Percentiles rank a stretch among this genome's conserved stretches.
Conservation (phyloP, 1,140 invertebrate genomes). For the Drosophila seguyi region DNA sequence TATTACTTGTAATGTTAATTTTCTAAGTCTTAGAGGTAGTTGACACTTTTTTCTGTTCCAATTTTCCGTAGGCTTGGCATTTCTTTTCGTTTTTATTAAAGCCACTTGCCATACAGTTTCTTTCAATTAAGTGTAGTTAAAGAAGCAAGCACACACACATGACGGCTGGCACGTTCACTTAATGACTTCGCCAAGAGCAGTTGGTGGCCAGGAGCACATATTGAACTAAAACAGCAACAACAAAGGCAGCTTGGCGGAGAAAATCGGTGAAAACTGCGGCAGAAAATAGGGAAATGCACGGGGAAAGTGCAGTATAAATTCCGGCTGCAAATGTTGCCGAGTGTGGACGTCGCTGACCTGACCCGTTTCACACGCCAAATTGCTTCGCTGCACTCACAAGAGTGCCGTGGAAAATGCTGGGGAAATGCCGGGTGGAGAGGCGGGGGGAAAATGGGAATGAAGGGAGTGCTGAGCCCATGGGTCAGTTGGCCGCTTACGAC, state of each 20-base stretch:
- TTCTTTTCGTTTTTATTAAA: slow-evolving; percentile 43
- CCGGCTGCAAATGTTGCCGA: slow-evolving; percentile 41
- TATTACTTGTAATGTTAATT: neutral
- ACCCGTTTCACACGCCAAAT: slow-evolving; percentile 82
- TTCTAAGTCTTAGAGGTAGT: neutral
- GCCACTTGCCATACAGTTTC: slow-evolving; percentile 69
- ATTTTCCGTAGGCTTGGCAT: neutral
- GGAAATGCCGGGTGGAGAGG: neutral
- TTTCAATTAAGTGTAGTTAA: slow-evolving; percentile 79
- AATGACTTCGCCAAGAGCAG: slow-evolving; percentile 73
- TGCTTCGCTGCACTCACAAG: slow-evolving; percentile 78
- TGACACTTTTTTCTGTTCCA: neutral
- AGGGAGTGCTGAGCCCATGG: slow-evolving; percentile 4
- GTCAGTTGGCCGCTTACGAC: slow-evolving; percentile 54
- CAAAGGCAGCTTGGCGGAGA: slow-evolving; percentile 13
- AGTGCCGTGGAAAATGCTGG: slow-evolving; percentile 4
- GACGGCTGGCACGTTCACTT: slow-evolving; percentile 54
- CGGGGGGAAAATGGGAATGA: neutral
- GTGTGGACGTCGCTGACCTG: slow-evolving; percentile 61
- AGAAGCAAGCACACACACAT: slow-evolving; percentile 24
- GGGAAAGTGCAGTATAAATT: slow-evolving; percentile 71
- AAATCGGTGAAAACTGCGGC: slow-evolving; percentile 10
- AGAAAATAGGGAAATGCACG: slow-evolving; percentile 11
- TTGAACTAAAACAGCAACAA: slow-evolving; percentile 69
- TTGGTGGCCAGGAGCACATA: slow-evolving; percentile 50